Evolutionary conservation across 92 coral and sea anemone genomes (phyloP).

Genomic region (Zoanthus solanderi): DNA sequence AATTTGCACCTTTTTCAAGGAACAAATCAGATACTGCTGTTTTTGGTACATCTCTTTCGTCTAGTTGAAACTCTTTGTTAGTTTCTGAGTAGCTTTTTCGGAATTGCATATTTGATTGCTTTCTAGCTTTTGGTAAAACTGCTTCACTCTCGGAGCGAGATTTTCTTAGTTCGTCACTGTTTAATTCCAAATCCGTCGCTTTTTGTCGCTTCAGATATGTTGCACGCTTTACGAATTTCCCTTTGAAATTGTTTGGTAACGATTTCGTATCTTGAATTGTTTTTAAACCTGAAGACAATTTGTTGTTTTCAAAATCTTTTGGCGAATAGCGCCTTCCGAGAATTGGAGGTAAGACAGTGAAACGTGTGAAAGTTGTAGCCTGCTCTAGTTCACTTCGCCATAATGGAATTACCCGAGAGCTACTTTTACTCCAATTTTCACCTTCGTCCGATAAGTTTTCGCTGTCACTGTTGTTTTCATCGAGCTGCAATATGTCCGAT

Average conservation of each 20-base stretch:
- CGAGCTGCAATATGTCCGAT: slow-evolving; percentile 35
- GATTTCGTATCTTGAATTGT: background rate
- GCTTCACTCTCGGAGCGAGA: background rate
- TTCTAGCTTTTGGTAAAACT: background rate
- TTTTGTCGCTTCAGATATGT: slow-evolving; percentile 27
- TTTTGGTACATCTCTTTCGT: background rate
- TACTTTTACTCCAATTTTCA: slow-evolving; percentile 35
- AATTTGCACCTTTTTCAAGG: slow-evolving; percentile 3
- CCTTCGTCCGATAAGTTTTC: slow-evolving; percentile 37
- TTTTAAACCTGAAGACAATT: slow-evolving; percentile 15
- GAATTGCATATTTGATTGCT: slow-evolving; percentile 1
- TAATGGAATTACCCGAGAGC: slow-evolving; percentile 38
- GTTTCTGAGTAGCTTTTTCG: slow-evolving; percentile 38
- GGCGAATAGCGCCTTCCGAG: slow-evolving; percentile 29
- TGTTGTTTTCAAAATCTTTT: slow-evolving; percentile 12
- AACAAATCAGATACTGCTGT: slow-evolving; percentile 8
- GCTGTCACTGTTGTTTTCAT: slow-evolving; percentile 47
- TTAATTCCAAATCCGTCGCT: slow-evolving; percentile 16
- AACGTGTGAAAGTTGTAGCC: slow-evolving; percentile 69
- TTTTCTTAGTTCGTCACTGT: background rate
- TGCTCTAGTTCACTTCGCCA: slow-evolving; percentile 38
- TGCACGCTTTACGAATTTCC: slow-evolving; percentile 5
- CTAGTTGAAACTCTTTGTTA: background rate
- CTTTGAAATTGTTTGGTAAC: background rate
- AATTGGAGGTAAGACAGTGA: slow-evolving; percentile 86